A percentile compares a stretch with the other conserved stretches of the same genome.
phyloP scores from a whole-genome alignment of 2,888 invertebrate genomes.

The Pterobdella sp. region DNA sequence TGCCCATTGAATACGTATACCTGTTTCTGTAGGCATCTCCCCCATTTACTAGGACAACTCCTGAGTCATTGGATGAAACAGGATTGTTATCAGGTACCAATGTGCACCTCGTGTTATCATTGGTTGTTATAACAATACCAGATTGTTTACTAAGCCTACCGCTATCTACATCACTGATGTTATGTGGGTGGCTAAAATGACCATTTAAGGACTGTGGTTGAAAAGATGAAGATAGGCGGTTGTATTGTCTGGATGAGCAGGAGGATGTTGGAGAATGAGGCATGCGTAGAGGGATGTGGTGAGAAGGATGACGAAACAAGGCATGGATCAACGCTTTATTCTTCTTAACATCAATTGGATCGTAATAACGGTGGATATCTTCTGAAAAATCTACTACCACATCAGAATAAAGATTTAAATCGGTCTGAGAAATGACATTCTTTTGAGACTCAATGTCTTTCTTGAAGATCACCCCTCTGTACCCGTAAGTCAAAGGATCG shows the following conservation, averaged over 20 bases:
- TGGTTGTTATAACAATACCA: neutral
- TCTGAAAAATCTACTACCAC: conserved; percentile 18
- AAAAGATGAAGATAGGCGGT: neutral
- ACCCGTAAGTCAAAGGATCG: conserved; percentile 35
- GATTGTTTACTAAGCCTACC: neutral
- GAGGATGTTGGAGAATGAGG: conserved; percentile 1
- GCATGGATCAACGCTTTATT: conserved; percentile 28
- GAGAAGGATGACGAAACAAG: neutral
- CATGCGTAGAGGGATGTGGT: neutral
- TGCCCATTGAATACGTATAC: too few species aligned
- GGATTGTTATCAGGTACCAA: neutral
- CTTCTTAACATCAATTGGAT: conserved; percentile 32
- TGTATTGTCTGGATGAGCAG: neutral
- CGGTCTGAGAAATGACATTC: conserved; percentile 26
- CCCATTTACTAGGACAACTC: neutral
- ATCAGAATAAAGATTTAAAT: conserved; percentile 30
- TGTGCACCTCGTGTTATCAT: neutral
- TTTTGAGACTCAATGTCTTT: conserved; percentile 32
- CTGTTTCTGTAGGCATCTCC: neutral
- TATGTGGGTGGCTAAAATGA: neutral
- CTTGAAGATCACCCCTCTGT: conserved; percentile 34
- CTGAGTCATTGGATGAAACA: neutral
- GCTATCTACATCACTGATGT: too few species aligned
- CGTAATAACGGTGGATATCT: conserved; percentile 33
- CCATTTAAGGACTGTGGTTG: neutral